Conservation (phyloP, 2,113 vertebrate genomes). For the Pimephales promelas region DNA sequence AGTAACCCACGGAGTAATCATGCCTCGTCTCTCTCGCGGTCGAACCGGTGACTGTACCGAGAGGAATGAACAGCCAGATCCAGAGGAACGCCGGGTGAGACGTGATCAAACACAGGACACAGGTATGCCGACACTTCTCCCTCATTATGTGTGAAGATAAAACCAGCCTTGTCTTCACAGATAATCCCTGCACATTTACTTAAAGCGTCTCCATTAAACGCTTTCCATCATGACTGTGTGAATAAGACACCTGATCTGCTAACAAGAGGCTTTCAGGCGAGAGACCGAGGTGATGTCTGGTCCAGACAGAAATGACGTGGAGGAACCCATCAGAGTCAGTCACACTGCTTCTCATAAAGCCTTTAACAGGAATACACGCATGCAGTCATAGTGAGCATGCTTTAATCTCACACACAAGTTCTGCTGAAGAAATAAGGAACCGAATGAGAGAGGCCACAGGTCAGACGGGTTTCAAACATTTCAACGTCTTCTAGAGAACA, state of each 20-base stretch:
- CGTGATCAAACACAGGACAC: constrained; percentile 73
- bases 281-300: not conserved
- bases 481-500: not conserved
- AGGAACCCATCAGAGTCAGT: not conserved
- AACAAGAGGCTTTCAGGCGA: constrained; percentile 51
- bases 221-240: constrained; percentile 57
- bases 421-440: not conserved
- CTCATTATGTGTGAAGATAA: constrained; percentile 58
- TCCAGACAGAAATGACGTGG: not conserved
- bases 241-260: constrained; percentile 36
- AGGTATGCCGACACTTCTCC: constrained; percentile 63
- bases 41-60: constrained; percentile 60
- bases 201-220: constrained; percentile 71
- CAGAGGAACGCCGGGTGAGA: constrained; percentile 52
- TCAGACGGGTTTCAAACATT: not conserved
- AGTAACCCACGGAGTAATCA: constrained; percentile 7
- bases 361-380: too few relatives aligned
- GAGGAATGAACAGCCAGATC: constrained; percentile 66
- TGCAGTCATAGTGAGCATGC: too few relatives aligned
- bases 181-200: constrained; percentile 76
- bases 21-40: too few relatives aligned
- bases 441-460: constrained; percentile 38
- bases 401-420: not conserved
- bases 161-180: constrained; percentile 74
- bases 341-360: not conserved